Evolutionary conservation across 1,140 invertebrate genomes (phyloP).

Genomic region (Rhagoletis pomonella): DNA sequence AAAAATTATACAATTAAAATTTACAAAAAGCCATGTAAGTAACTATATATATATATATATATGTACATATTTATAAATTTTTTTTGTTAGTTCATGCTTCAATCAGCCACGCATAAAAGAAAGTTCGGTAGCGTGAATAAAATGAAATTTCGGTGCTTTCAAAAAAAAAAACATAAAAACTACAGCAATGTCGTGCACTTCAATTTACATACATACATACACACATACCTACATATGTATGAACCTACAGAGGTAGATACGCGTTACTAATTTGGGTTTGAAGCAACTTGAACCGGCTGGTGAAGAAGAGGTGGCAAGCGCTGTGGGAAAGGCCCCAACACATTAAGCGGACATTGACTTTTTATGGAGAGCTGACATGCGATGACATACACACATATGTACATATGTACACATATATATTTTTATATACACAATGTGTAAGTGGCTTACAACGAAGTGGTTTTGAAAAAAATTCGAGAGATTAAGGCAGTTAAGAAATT

Average conservation of each 20-base stretch:
- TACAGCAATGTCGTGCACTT: slow-evolving; percentile 25
- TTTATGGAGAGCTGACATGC: not conserved
- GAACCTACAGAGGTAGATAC: not conserved
- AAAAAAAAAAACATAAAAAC: slow-evolving; percentile 20
- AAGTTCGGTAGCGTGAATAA: slow-evolving; percentile 46
- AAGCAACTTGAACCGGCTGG: not conserved
- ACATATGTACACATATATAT: not conserved
- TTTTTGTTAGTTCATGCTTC: not conserved
- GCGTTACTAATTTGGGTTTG: slow-evolving; percentile 20
- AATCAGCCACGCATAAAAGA: slow-evolving; percentile 43
- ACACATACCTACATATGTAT: not conserved
- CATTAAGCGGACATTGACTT: slow-evolving; percentile 42
- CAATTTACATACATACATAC: not conserved
- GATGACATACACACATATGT: not conserved
- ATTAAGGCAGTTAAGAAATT: not conserved
- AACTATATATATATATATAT: no score
- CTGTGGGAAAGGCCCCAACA: not conserved
- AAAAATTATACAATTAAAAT: no score
- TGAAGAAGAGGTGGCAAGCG: not conserved
- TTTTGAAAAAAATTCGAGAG: not conserved
- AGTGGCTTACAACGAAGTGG: not conserved
- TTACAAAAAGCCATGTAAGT: no score
- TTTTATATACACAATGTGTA: not conserved
- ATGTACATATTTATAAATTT: not conserved
- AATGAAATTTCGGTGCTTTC: slow-evolving; percentile 33